Base-by-base conservation (phyloP, 2,797 vertebrate genomes). In the Naso thynnoides region DNA sequence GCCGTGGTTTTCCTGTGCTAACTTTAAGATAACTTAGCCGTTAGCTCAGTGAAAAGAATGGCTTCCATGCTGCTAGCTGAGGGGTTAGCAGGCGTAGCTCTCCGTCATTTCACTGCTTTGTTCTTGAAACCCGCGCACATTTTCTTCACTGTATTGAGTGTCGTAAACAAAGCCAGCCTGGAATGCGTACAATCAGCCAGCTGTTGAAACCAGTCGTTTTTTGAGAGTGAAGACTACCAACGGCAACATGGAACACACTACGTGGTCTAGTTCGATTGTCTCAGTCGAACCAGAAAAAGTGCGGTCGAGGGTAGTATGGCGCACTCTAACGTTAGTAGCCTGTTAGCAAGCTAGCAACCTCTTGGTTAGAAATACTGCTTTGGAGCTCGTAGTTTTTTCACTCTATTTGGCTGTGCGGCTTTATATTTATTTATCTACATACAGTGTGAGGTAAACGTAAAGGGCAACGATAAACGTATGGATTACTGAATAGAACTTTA, bases 211-310 rank as follows among this genome's bases (percentile, higher is more conserved):
- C 16, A 0, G 2, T 14, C 9, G 0, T 21, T 26, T 10, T n/a
- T 23, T 23, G 26, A 1, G 21, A 8, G 49, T 36, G 18, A 33
- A 33, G 5, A 11, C 38, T 2, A 0, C 27, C 3, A 8, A 10
- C 65, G 4, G 33, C 64, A 36, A 13, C 64, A 38, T 70, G 79
- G 73, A 86, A 69, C 83, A 50, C 16, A 19, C 73, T 79, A 61
- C 21, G 26, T 53, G 53, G 8, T 26, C 38, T 39, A 21, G 65
- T 18, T 27, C 1, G 39, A 87, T 88, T 91, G 88, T 92, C 93
- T 71, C 79, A 84, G 84, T 78, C 86, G 81, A 92, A 79, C 86
- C 82, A 85, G 81, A 78, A 88, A 89, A 93, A 92, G 91, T 92
- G 92, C 91, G 86, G 81, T 87, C 72, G 62, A 76, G 55, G 79